phyloP scores from a whole-genome alignment of 1,140 invertebrate genomes.

The Papilio machaon region DNA sequence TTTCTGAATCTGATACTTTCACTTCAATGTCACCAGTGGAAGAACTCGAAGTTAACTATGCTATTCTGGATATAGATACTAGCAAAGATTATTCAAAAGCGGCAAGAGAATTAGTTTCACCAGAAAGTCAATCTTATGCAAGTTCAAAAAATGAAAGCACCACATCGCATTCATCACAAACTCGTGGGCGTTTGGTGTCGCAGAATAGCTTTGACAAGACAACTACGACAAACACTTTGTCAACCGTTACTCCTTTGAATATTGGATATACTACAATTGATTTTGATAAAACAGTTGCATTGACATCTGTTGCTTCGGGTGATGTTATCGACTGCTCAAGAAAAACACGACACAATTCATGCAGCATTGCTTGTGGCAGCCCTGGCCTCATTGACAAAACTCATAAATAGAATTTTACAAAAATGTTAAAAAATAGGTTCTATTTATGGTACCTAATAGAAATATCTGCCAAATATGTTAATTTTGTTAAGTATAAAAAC shows the following conservation, averaged over 20 bases:
- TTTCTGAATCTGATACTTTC: constrained; percentile 78
- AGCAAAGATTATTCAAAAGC: constrained; percentile 61
- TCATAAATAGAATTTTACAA: constrained; percentile 47
- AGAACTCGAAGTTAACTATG: constrained; percentile 88
- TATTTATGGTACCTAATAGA: constrained; percentile 17
- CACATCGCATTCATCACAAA: constrained; percentile 58
- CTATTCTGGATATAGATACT: constrained; percentile 87
- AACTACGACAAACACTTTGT: constrained; percentile 44
- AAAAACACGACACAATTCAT: constrained; percentile 77
- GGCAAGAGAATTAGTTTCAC: constrained; percentile 59
- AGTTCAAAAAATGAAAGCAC: constrained; percentile 68
- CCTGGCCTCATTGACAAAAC: constrained; percentile 60
- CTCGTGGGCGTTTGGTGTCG: constrained; percentile 58
- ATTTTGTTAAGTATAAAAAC: constrained; percentile 6
- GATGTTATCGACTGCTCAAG: constrained; percentile 71
- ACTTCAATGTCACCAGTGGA: constrained; percentile 76
- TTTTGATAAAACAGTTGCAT: constrained; percentile 94
- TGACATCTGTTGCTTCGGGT: constrained; percentile 83
- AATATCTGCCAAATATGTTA: constrained; percentile 32
- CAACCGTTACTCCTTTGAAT: constrained; percentile 79
- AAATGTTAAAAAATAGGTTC: neutral
- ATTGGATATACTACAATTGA: constrained; percentile 96
- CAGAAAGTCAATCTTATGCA: constrained; percentile 68
- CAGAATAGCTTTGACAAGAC: constrained; percentile 70
- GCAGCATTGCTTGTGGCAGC: constrained; percentile 59